Base-by-base conservation (phyloP, 2,797 vertebrate genomes). In the Coccyzus lansbergi region DNA sequence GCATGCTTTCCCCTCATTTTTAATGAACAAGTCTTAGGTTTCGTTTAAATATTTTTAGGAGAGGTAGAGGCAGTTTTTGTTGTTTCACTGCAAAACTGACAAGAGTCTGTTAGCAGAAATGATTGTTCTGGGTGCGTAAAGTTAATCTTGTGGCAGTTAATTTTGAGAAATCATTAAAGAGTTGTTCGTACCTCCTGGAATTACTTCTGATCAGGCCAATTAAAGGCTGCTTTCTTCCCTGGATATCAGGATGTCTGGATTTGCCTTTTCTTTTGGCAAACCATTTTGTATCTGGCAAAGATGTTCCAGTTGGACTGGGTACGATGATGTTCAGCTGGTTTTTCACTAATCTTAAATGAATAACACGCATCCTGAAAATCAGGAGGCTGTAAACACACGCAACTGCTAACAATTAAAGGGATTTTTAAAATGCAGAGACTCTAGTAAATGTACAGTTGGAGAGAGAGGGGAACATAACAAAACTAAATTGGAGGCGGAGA, bases 371-470 rank as follows among this genome's bases (percentile, higher is more conserved):
- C 87, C 70, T 93, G 67, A 72, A 85, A 69, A 79, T 56, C 76
- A 36, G 81, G 77, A 76, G 83, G 7, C 75, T 95, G 46, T 58
- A 86, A 60, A n/a, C 53, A 38, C n/a, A 18, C 49, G 62, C 71
- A 75, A 93, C 88, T 92, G 90, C 83, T 90, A 96, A 52, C 86
- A 93, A 84, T 93, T 88, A 92, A 44, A 69, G 71, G 51, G 70
- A n/a, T 42, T 55, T 84, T 83, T 70, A 36, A 86, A 91, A 69
- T n/a, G 33, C 79, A 62, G 86, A 86, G 67, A 7, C n/a, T 84
- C 40, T 83, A 67, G 80, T 86, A 89, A 90, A 78, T 64, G 64
- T 82, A 31, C 65, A 74, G 46, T 68, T 62, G 51, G 79, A 80
- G 56, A 48, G 69, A 78, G 79, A 12, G 70, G 80, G 83, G n/a